A percentile compares a stretch with the other conserved stretches of the same genome.
Conservation (phyloP, 2,888 invertebrate species). For the Lithophane semibrunnea region DNA sequence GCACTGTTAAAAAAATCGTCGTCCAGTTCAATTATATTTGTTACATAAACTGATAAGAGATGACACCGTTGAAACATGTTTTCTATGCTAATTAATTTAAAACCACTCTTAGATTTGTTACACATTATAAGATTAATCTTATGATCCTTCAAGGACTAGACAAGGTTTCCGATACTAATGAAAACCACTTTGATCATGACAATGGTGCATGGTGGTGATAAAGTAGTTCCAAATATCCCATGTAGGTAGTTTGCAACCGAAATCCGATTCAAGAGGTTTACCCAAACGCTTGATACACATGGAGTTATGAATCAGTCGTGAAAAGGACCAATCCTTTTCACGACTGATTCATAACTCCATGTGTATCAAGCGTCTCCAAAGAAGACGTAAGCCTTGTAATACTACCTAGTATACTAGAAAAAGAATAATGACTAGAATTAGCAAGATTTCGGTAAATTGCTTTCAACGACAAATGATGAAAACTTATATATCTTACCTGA, state of each 20-base stretch:
- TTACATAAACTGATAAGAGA: conserved; percentile 37
- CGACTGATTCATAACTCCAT: background rate
- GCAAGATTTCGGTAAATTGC: conserved; percentile 10
- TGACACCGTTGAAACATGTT: conserved; percentile 16
- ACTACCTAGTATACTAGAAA: too few relatives aligned
- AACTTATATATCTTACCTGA: background rate
- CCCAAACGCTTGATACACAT: background rate
- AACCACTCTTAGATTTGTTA: conserved; percentile 18
- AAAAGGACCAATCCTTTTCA: too few relatives aligned
- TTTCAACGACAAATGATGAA: background rate
- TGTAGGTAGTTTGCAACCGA: background rate
- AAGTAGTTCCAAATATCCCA: background rate
- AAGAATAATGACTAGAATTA: background rate
- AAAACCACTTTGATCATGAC: background rate
- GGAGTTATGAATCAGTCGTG: background rate
- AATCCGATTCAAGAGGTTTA: background rate
- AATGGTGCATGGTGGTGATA: background rate
- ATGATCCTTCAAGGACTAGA: background rate
- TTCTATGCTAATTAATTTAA: conserved; percentile 17
- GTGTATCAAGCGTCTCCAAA: background rate
- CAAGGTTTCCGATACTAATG: background rate
- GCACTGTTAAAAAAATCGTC: conserved; percentile 23
- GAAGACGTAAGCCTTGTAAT: background rate
- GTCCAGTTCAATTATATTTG: conserved; percentile 16
- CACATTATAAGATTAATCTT: conserved; percentile 3